A percentile compares a stretch with the other conserved stretches of the same genome.
phyloP scores from a whole-genome alignment of 2,113 vertebrate genomes.

The Apaloderma vittatum region DNA sequence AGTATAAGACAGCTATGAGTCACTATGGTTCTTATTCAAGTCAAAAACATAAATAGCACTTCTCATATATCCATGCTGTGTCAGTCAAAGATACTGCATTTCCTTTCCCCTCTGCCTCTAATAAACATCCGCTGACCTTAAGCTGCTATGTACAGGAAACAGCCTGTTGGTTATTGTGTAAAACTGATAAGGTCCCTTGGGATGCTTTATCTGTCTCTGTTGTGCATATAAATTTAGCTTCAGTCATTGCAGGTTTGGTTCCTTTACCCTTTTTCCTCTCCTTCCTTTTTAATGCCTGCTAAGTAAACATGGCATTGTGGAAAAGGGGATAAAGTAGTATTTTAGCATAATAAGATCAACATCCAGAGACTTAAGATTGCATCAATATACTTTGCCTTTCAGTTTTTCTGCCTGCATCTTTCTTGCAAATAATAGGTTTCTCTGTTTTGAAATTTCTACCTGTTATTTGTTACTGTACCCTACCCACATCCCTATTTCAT shows the following conservation, averaged over 20 bases:
- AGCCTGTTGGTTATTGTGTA: slow-evolving; percentile 74
- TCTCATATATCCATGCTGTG: slow-evolving; percentile 65
- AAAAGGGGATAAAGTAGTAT: slow-evolving; percentile 59
- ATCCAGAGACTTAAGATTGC: slow-evolving; percentile 23
- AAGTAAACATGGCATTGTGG: slow-evolving; percentile 58
- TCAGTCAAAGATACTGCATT: slow-evolving; percentile 73
- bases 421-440: slow-evolving; percentile 27
- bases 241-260: slow-evolving; percentile 59
- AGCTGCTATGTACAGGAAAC: slow-evolving; percentile 69
- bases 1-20: slow-evolving; percentile 42
- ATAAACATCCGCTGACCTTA: slow-evolving; percentile 73
- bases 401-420: slow-evolving; percentile 15
- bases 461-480: slow-evolving; percentile 41
- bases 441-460: slow-evolving; percentile 50
- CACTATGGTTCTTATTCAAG: slow-evolving; percentile 51
- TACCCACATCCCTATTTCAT: slow-evolving; percentile 2
- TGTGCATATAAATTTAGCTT: slow-evolving; percentile 53
- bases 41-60: slow-evolving; percentile 67
- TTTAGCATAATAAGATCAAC: slow-evolving; percentile 33
- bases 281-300: slow-evolving; percentile 46
- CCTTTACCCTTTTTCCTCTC: slow-evolving; percentile 53
- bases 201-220: slow-evolving; percentile 66
- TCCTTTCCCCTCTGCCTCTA: slow-evolving; percentile 71
- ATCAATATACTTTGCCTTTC: slow-evolving; percentile 18
- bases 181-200: slow-evolving; percentile 68